Percentiles rank a stretch among this genome's conserved stretches.
Conservation (phyloP, 1,140 invertebrate species). For the Drosophila ercepeae region DNA sequence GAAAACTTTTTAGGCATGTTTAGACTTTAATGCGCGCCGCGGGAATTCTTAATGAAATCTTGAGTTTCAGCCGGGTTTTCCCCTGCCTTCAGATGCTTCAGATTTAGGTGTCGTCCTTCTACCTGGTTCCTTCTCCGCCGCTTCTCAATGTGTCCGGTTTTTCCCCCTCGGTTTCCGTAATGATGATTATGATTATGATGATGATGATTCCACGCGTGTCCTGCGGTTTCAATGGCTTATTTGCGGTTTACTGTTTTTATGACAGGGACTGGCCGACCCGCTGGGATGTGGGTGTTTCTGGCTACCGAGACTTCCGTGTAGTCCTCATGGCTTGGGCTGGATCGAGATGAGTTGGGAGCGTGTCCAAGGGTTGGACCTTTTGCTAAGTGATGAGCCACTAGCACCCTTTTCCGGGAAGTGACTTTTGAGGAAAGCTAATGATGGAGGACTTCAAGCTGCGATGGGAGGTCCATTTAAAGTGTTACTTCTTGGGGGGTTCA, state of each 20-base stretch:
- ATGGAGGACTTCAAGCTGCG: background rate
- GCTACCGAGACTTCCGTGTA: slow-evolving; percentile 6
- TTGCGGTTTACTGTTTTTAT: slow-evolving; percentile 68
- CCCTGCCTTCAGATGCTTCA: slow-evolving; percentile 22
- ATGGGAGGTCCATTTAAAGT: background rate
- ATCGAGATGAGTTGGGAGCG: slow-evolving; percentile 15
- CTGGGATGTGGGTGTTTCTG: slow-evolving; percentile 55
- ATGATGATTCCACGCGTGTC: slow-evolving; percentile 64
- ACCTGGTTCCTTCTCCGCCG: slow-evolving; percentile 43
- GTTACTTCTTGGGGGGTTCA: background rate
- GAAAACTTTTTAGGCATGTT: slow-evolving; percentile 79
- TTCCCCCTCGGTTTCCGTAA: slow-evolving; percentile 39
- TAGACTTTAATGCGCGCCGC: slow-evolving; percentile 79
- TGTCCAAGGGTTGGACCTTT: slow-evolving; percentile 63
- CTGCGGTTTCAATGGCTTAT: slow-evolving; percentile 70
- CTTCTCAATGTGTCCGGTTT: slow-evolving; percentile 53
- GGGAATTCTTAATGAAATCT: slow-evolving; percentile 80
- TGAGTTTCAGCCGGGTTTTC: slow-evolving; percentile 48
- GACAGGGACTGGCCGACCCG: slow-evolving; percentile 32
- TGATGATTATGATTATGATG: slow-evolving; percentile 50
- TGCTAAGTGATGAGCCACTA: slow-evolving; percentile 53
- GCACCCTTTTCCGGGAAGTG: slow-evolving; percentile 15
- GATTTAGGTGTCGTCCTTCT: slow-evolving; percentile 19
- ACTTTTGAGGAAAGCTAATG: slow-evolving; percentile 8
- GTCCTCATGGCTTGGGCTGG: background rate